phyloP scores from a whole-genome alignment of 2,797 vertebrate genomes.

The Mergus octosetaceus region DNA sequence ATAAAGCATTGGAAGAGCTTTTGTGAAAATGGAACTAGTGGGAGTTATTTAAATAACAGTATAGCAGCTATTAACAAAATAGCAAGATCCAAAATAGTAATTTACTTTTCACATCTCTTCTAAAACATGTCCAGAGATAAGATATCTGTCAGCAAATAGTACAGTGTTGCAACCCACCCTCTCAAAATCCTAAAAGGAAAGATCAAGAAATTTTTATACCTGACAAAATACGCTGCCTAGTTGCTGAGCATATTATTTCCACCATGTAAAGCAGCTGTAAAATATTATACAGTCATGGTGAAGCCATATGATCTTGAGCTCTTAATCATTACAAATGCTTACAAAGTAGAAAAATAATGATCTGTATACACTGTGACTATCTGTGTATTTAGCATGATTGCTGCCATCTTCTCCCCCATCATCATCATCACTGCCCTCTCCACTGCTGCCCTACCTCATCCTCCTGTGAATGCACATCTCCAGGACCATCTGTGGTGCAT shows the following conservation, averaged over 20 bases:
- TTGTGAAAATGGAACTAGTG: conserved; percentile 60
- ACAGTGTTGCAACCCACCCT: conserved; percentile 12
- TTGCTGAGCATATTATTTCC: background rate
- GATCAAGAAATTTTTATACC: conserved; percentile 25
- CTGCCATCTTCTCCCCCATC: background rate
- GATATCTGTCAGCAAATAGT: conserved; percentile 61
- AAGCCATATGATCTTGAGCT: conserved; percentile 30
- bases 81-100: conserved; percentile 63
- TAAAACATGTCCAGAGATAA: conserved; percentile 45
- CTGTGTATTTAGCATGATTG: background rate
- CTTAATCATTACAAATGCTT: background rate
- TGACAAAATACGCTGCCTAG: conserved; percentile 24
- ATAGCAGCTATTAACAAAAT: conserved; percentile 65
- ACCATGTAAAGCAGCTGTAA: background rate
- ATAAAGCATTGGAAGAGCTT: conserved; percentile 57
- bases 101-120: conserved; percentile 53
- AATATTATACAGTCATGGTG: background rate
- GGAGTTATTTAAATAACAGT: conserved; percentile 67
- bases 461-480: background rate
- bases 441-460: background rate
- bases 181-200: conserved; percentile 29
- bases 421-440: background rate
- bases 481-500: background rate
- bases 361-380: background rate
- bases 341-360: background rate